phyloP scores from a whole-genome alignment of 2,113 vertebrate genomes.

The Malurus melanocephalus region DNA sequence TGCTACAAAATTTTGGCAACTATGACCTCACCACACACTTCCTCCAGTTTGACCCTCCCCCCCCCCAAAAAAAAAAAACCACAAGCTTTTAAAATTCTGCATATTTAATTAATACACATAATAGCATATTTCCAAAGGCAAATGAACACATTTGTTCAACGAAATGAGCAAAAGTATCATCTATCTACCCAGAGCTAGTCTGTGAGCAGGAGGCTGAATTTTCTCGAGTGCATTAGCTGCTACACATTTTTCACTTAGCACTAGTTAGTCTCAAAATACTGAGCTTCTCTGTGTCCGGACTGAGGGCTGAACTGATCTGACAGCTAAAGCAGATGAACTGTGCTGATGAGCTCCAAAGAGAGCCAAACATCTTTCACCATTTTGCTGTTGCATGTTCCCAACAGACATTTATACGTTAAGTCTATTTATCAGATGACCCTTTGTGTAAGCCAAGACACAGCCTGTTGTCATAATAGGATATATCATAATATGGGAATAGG shows the following conservation, averaged over 20 bases:
- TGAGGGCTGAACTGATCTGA: conserved; percentile 23
- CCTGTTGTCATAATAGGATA: conserved; percentile 23
- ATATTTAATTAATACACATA: not conserved
- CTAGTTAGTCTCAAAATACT: not conserved
- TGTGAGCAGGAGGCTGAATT: not conserved
- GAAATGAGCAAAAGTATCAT: not conserved
- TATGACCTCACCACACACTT: accelerated
- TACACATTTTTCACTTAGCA: conserved; percentile 6
- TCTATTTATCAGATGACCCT: conserved; percentile 55
- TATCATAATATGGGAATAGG: conserved; percentile 32
- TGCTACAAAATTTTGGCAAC: not conserved
- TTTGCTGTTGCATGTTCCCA: conserved; percentile 21
- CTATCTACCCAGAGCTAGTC: not conserved
- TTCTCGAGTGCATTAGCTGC: not conserved
- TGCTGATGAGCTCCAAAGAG: conserved; percentile 49
- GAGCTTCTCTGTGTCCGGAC: not conserved
- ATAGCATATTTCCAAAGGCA: not conserved
- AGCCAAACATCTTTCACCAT: conserved; percentile 50
- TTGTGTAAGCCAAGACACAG: conserved; percentile 52
- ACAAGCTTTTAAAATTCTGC: not conserved
- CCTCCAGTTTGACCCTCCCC: not conserved
- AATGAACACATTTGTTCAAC: not conserved
- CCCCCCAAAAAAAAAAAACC: accelerated
- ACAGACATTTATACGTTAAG: conserved; percentile 51
- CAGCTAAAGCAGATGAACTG: conserved; percentile 45